Percentiles rank a stretch among this genome's conserved stretches.
These are phyloP conservation scores for Gymnoscopelus braueri DNA, from an alignment of 2,797 vertebrate genomes.

Conservation along the genomic window DNA sequence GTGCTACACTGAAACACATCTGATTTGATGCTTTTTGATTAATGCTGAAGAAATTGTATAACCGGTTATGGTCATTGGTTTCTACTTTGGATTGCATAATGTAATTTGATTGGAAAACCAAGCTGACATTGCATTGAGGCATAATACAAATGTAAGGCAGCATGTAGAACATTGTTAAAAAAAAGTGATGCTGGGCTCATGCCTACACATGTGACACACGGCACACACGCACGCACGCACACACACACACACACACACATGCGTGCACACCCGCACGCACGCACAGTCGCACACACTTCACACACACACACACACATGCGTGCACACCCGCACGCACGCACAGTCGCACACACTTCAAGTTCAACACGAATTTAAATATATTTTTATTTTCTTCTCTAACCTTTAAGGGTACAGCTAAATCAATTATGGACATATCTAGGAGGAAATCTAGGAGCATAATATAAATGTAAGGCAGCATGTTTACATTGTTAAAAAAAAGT, in stretches of 20 bases:
- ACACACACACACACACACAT: too few relatives aligned
- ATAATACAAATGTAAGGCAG: too few relatives aligned
- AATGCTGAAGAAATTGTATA: constrained; percentile 15
- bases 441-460: too few relatives aligned
- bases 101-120: neutral
- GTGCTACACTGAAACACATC: constrained; percentile 11
- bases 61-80: neutral
- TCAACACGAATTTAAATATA: too few relatives aligned
- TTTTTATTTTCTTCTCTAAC: too few relatives aligned
- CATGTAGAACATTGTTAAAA: neutral
- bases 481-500: too few relatives aligned
- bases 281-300: neutral
- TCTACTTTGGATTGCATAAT: neutral
- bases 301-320: constrained; percentile 6
- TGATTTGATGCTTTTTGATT: constrained; percentile 13
- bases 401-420: too few relatives aligned
- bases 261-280: neutral
- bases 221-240: too few relatives aligned
- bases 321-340: neutral
- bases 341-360: neutral
- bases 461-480: too few relatives aligned
- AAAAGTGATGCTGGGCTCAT: neutral
- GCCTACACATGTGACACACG: too few relatives aligned
- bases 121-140: too few relatives aligned
- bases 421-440: too few relatives aligned